A percentile compares a stretch with the other conserved stretches of the same genome.
phyloP scores from a whole-genome alignment of 2,113 vertebrate species.

The human region GRCh38 chr9:131575001-131575500 shows the following conservation, averaged over 20 bases:
- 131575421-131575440: background rate
- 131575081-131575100: too few species aligned
- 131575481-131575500: background rate
- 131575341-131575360: too few species aligned
- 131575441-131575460: background rate
- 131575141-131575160: rapidly evolving
- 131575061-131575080: background rate
- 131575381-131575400: background rate
- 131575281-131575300: background rate
- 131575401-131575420: background rate
- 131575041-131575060: background rate
- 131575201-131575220: rapidly evolving
- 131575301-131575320: background rate
- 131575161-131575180: background rate
- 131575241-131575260: background rate
- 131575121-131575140: rapidly evolving
- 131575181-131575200: rapidly evolving
- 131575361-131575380: background rate
- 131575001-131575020: rapidly evolving
- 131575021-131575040: background rate
- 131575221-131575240: background rate
- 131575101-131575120: background rate
- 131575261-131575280: background rate
- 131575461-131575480: background rate
- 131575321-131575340: too few species aligned